Evolutionary conservation across 2,113 vertebrate genomes (phyloP), one percentile per base, ranked within the genome.

Genomic region (Chamaetylas fuelleborni): DNA sequence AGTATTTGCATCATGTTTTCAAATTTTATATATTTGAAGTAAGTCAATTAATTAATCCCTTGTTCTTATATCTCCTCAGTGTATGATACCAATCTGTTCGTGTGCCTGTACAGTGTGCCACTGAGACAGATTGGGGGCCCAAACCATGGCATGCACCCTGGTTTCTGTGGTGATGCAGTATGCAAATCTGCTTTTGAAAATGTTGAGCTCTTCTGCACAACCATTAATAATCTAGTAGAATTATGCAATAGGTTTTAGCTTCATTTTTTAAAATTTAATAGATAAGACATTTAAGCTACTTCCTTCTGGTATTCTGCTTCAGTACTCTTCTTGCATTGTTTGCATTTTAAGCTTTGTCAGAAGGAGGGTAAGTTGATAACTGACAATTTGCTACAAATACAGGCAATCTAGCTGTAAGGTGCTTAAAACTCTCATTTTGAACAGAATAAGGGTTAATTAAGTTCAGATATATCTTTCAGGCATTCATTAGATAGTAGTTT

Each of bases 81-180:
- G 18, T 0, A 1, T 42, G 60, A 50, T 5, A 38, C 1, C 26
- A 60, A 1, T 8, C 3, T 34, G 2, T 19, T 28, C 57, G 19
- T 2, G 2, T 28, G 17, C 18, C 42, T 81, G 11, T 18, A 66
- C 47, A 47, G 17, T 18, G 11, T 70, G 38, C 24, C 20, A 11
- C 12, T 66, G 34, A 62, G 26, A 34, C 12, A 38, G 12, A 64
- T 0, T 6, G 7, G 24, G 45, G 54, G 9, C 16, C 23, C 53
- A 77, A 72, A 42, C 7, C 23, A 17, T 19, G 14, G 8, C 18
- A 18, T 45, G 14, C 36, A n/a, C 22, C 3, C 5, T 42, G 24
- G 7, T 62, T 79, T 85, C 47, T 81, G 61, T 6, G 8, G 24
- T 51, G 47, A 34, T 29, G 20, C 1, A 1, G 5, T 58, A 26